A percentile compares a stretch with the other conserved stretches of the same genome.
Conservation (phyloP, 2,113 vertebrate genomes). For the Malaclemys terrapin region DNA sequence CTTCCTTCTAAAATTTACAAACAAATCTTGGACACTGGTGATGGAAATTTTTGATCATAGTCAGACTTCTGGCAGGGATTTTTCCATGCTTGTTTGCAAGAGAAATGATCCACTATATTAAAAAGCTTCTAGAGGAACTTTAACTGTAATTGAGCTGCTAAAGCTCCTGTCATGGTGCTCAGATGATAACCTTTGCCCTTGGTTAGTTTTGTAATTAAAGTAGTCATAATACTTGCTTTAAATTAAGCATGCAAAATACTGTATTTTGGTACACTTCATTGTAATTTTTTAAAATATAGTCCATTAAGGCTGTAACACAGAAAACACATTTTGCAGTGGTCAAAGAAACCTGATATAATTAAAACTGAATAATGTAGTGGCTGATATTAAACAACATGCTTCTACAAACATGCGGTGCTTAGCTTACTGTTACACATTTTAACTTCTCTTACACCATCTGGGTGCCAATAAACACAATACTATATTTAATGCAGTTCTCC, state of each 20-base stretch:
- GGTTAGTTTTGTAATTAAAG: neutral
- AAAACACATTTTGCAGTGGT: neutral
- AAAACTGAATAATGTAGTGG: neutral
- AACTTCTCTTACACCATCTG: neutral
- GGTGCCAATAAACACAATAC: neutral
- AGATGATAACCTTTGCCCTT: accelerated
- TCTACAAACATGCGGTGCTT: neutral
- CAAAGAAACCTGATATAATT: neutral
- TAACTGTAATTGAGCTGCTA: accelerated
- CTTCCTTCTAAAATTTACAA: neutral
- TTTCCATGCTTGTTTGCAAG: neutral
- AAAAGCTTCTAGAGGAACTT: accelerated
- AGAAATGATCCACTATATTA: no score
- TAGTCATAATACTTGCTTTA: neutral
- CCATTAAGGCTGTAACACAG: neutral
- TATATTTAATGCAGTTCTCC: neutral
- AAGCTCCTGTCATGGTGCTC: accelerated
- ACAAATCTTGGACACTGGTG: neutral
- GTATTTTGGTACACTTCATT: neutral
- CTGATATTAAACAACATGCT: no score
- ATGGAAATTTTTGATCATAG: accelerated
- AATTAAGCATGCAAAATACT: neutral
- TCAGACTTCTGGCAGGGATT: accelerated
- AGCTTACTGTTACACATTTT: neutral
- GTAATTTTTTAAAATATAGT: neutral